Conservation (phyloP, 2,797 vertebrate genomes). For the Betta splendens region DNA sequence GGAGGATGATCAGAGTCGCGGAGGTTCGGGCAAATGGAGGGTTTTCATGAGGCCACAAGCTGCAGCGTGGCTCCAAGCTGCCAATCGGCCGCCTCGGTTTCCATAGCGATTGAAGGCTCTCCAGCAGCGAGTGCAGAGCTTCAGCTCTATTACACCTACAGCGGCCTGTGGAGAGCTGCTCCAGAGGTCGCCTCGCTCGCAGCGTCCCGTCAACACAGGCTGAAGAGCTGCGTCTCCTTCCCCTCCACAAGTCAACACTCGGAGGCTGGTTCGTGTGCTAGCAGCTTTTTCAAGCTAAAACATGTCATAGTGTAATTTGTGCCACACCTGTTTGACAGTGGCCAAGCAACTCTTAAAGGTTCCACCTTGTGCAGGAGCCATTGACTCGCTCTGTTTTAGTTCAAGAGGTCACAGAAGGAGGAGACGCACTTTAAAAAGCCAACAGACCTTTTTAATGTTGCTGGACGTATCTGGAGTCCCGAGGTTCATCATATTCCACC, state of each 20-base stretch:
- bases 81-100: conserved; percentile 63
- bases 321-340: conserved; percentile 14
- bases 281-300: conserved; percentile 22
- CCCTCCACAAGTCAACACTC: conserved; percentile 31
- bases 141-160: conserved; percentile 55
- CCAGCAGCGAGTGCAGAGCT: conserved; percentile 52
- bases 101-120: conserved; percentile 64
- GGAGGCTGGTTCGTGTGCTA: conserved; percentile 10
- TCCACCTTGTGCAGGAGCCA: not conserved
- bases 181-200: conserved; percentile 41
- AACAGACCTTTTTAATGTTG: not conserved
- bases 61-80: too few species aligned
- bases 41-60: conserved; percentile 40
- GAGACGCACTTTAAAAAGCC: not conserved
- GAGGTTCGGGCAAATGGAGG: conserved; percentile 28
- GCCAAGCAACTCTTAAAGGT: conserved; percentile 12
- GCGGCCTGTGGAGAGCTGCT: conserved; percentile 53
- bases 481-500: not conserved
- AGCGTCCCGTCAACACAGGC: conserved; percentile 39
- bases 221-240: conserved; percentile 23
- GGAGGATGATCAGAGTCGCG: conserved; percentile 46
- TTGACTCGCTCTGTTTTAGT: not conserved
- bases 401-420: too few species aligned
- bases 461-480: conserved; percentile 6
- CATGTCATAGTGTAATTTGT: conserved; percentile 3